Conservation (phyloP, 2,888 invertebrate species). For the Aphelenchoides bicaudatus region DNA sequence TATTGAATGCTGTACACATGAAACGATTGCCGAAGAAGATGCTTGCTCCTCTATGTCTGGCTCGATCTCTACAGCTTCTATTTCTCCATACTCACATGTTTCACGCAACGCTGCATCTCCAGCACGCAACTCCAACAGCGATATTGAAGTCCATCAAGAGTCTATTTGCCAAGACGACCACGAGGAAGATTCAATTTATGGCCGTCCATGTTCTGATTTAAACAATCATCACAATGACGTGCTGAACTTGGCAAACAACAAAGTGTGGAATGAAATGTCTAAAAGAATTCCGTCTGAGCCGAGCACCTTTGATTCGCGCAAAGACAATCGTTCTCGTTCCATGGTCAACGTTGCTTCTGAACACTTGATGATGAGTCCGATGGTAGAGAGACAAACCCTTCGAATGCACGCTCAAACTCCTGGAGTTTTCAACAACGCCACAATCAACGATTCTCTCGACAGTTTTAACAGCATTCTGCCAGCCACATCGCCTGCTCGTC, state of each 20-base stretch:
- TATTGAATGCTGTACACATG: conserved; percentile 23
- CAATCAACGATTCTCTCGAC: conserved; percentile 18
- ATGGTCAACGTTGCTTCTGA: conserved; percentile 23
- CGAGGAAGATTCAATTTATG: conserved; percentile 2
- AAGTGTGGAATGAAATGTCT: conserved; percentile 28
- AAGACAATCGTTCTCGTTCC: conserved; percentile 16
- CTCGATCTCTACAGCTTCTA: background rate
- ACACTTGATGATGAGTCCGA: conserved; percentile 1
- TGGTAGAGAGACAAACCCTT: conserved; percentile 3
- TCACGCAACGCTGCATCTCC: too few relatives aligned
- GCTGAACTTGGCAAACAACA: conserved; percentile 22
- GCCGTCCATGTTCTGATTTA: too few relatives aligned
- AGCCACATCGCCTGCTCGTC: conserved; percentile 29
- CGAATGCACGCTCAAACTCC: conserved; percentile 8
- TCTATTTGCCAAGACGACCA: conserved; percentile 14
- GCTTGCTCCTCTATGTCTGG: conserved; percentile 14
- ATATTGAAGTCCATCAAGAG: conserved; percentile 20
- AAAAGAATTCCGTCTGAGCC: conserved; percentile 32
- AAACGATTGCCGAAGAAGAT: conserved; percentile 29
- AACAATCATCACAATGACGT: too few relatives aligned
- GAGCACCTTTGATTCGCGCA: conserved; percentile 26
- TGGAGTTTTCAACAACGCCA: conserved; percentile 1
- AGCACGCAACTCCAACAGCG: background rate
- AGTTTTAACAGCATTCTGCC: conserved; percentile 34
- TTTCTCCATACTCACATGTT: too few relatives aligned